Evolutionary conservation across 2,888 invertebrate genomes (phyloP).

Genomic region (Drosophila greeni): DNA sequence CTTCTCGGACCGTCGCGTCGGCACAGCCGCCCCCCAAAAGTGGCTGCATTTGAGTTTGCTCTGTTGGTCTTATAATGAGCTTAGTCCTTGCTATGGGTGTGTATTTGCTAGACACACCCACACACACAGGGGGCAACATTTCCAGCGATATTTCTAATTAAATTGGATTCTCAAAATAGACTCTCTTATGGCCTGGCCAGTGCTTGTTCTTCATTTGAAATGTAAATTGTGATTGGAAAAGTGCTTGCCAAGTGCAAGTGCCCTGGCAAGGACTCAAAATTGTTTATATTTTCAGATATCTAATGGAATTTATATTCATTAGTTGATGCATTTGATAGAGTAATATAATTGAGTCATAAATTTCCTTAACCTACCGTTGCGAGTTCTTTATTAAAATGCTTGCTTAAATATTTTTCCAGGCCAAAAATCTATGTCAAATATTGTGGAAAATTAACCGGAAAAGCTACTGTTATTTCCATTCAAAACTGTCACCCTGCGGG

Average conservation of each 20-base stretch:
- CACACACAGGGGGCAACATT: neutral
- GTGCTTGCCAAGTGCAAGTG: neutral
- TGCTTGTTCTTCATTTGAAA: slow-evolving; percentile 10
- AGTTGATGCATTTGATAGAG: neutral
- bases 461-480: slow-evolving; percentile 1
- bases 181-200: slow-evolving; percentile 8
- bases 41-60: slow-evolving; percentile 24
- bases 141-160: slow-evolving; percentile 31
- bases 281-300: neutral
- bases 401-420: neutral
- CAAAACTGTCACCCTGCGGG: slow-evolving; percentile 10
- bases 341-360: neutral
- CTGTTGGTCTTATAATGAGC: slow-evolving; percentile 35
- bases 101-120: neutral
- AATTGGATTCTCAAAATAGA: slow-evolving; percentile 34
- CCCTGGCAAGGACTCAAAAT: neutral
- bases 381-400: neutral
- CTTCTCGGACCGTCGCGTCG: slow-evolving; percentile 41
- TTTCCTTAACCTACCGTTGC: neutral
- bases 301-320: neutral
- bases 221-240: slow-evolving; percentile 1
- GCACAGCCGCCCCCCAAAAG: slow-evolving; percentile 13
- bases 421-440: neutral
- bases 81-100: slow-evolving; percentile 11
- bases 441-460: slow-evolving; percentile 11